Conservation (phyloP, 2,888 invertebrate species). For the Agapostemon virescens region DNA sequence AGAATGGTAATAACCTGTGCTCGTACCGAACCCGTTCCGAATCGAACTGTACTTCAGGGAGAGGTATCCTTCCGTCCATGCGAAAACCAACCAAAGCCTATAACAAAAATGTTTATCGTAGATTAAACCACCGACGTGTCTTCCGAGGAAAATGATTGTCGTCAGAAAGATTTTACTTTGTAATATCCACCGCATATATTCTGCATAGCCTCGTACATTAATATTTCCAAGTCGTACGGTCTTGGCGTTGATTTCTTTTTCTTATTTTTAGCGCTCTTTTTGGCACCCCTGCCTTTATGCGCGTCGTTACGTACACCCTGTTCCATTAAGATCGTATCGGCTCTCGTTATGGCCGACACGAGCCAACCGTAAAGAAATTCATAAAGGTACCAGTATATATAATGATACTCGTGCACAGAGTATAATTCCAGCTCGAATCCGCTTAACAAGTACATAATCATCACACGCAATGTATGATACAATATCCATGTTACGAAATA, state of each 20-base stretch:
- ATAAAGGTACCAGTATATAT: constrained; percentile 97
- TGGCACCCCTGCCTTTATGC: constrained; percentile 79
- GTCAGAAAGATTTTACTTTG: constrained; percentile 84
- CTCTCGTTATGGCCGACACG: constrained; percentile 93
- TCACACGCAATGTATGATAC: constrained; percentile 94
- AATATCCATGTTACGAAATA: constrained; percentile 97
- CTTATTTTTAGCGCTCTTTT: constrained; percentile 84
- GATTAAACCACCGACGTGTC: neutral
- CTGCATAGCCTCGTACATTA: constrained; percentile 95
- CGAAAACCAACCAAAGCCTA: constrained; percentile 94
- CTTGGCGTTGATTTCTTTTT: constrained; percentile 85
- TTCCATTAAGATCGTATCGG: constrained; percentile 91
- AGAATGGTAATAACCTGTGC: constrained; percentile 95
- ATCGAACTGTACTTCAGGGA: constrained; percentile 94
- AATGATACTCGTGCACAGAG: constrained; percentile 97
- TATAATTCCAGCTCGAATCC: constrained; percentile 98
- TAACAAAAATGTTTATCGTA: constrained; percentile 57
- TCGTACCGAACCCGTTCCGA: constrained; percentile 96
- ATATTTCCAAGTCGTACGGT: constrained; percentile 91
- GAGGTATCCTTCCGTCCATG: constrained; percentile 91
- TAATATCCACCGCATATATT: constrained; percentile 97
- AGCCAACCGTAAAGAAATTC: constrained; percentile 97
- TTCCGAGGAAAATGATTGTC: neutral
- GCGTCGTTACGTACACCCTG: constrained; percentile 84
- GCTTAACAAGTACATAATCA: constrained; percentile 95